Evolutionary conservation across 2,797 vertebrate genomes (phyloP).

Genomic region (Carcharodon carcharias): DNA sequence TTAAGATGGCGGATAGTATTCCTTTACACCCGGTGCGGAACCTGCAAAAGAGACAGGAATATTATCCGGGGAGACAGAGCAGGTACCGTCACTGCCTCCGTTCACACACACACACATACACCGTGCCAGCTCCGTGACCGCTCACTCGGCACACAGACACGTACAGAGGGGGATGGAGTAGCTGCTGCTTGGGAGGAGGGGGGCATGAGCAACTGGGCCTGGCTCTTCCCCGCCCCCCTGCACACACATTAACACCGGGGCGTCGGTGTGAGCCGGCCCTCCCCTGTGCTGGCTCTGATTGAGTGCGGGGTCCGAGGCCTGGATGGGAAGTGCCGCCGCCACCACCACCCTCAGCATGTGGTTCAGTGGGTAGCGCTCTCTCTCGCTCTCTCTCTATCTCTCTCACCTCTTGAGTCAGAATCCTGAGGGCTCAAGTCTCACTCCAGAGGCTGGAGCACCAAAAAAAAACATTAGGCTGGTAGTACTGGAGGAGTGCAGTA

Average conservation of each 20-base stretch:
- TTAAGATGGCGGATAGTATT: slow-evolving; percentile 84
- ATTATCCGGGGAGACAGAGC: slow-evolving; percentile 68
- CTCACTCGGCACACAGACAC: background rate
- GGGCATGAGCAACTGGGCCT: background rate
- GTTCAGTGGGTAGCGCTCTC: background rate
- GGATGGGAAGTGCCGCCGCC: too few species aligned
- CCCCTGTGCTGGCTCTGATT: background rate
- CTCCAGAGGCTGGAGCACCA: background rate
- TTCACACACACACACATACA: background rate
- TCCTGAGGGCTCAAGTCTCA: background rate
- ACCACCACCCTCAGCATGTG: background rate
- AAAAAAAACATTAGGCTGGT: too few species aligned
- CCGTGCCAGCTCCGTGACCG: background rate
- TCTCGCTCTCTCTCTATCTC: background rate
- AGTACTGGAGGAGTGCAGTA: too few species aligned
- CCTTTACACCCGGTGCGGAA: slow-evolving; percentile 73
- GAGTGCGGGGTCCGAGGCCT: background rate
- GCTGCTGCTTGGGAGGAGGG: too few species aligned
- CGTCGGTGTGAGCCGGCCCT: background rate
- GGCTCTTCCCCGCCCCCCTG: background rate
- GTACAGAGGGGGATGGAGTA: background rate
- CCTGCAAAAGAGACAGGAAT: slow-evolving; percentile 63
- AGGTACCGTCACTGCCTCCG: slow-evolving; percentile 61
- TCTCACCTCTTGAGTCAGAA: background rate
- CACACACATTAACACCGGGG: background rate